A percentile compares a stretch with the other conserved stretches of the same genome.
Evolutionary conservation across 2,797 vertebrate genomes (phyloP).

Genomic region (Microchirus variegatus): DNA sequence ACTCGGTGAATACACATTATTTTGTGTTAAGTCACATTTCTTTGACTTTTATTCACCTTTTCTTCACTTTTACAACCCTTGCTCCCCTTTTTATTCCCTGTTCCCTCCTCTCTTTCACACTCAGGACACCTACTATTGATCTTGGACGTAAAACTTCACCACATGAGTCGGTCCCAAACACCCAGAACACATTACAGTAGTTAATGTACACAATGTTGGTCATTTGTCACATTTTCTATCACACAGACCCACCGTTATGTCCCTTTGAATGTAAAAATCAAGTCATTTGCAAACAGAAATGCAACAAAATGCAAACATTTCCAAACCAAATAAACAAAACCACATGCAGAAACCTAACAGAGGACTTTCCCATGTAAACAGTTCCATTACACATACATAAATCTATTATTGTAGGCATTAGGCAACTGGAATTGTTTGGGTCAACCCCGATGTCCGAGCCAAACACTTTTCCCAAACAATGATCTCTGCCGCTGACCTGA

Average conservation of each 20-base stretch:
- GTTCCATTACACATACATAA: constrained; percentile 25
- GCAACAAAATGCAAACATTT: too few species aligned
- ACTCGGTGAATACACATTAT: background rate
- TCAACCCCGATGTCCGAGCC: constrained; percentile 27
- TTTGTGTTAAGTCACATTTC: background rate
- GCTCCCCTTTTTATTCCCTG: background rate
- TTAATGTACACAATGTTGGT: constrained; percentile 6
- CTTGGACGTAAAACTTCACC: background rate
- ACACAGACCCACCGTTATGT: too few species aligned
- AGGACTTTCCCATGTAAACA: constrained; percentile 48
- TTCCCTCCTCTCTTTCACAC: background rate
- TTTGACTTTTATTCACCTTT: constrained; percentile 4
- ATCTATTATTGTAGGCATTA: constrained; percentile 20
- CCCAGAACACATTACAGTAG: background rate
- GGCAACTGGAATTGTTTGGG: constrained; percentile 27
- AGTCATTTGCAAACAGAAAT: too few species aligned
- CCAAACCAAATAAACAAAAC: constrained; percentile 9
- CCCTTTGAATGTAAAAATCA: background rate
- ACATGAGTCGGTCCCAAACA: background rate
- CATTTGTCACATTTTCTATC: background rate
- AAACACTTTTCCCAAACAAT: constrained; percentile 10
- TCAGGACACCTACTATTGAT: background rate
- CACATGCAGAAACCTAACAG: constrained; percentile 27
- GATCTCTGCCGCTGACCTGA: constrained; percentile 17
- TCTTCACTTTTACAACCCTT: constrained; percentile 2